Evolutionary conservation across 92 coral and sea anemone genomes (phyloP).

Genomic region (Phenganax subtilis): DNA sequence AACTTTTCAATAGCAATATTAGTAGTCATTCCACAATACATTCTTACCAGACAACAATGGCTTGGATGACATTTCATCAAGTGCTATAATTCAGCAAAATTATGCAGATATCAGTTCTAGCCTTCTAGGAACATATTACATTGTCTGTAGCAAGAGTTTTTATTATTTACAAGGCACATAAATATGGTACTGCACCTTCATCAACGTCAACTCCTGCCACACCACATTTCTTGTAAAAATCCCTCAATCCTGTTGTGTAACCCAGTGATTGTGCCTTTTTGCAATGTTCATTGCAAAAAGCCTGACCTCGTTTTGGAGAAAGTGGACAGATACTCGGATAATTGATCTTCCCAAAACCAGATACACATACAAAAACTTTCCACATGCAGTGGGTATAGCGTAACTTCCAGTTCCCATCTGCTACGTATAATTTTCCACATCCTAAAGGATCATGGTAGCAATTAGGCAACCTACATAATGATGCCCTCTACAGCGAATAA

Average conservation of each 20-base stretch:
- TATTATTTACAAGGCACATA: too few relatives aligned
- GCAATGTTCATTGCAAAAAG: slow-evolving; percentile 39
- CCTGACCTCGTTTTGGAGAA: slow-evolving; percentile 43
- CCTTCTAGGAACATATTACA: too few relatives aligned
- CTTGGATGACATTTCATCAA: too few relatives aligned
- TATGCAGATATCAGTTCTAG: too few relatives aligned
- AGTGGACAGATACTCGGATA: slow-evolving; percentile 47
- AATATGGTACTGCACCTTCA: neutral
- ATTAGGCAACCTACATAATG: neutral
- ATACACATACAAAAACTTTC: slow-evolving; percentile 38
- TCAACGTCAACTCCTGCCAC: neutral
- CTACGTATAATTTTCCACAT: slow-evolving; percentile 40
- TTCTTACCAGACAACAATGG: too few relatives aligned
- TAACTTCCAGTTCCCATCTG: slow-evolving; percentile 46
- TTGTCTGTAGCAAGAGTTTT: too few relatives aligned
- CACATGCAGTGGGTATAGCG: slow-evolving; percentile 41
- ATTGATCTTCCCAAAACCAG: slow-evolving; percentile 37
- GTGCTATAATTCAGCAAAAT: too few relatives aligned
- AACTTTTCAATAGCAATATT: too few relatives aligned
- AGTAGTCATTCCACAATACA: too few relatives aligned
- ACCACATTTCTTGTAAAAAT: neutral
- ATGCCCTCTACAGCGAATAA: neutral
- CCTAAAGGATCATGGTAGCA: slow-evolving; percentile 12
- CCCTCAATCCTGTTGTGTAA: slow-evolving; percentile 22
- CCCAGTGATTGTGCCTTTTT: slow-evolving; percentile 8